Evolutionary conservation across 2,113 vertebrate species (phyloP), one percentile per base, ranked within the genome.

Genomic region (Python bivittatus): DNA sequence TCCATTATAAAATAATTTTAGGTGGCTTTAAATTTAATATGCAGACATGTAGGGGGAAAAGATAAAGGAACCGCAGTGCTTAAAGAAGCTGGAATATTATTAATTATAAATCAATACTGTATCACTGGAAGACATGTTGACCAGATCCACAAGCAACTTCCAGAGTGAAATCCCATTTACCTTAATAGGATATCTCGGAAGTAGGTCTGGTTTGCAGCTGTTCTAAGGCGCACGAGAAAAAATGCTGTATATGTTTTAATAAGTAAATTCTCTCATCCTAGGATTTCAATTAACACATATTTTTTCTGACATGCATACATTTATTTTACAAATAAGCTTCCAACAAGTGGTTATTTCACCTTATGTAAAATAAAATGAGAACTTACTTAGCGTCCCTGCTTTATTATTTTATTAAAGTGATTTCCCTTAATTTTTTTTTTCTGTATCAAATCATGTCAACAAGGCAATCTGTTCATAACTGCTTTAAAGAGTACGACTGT

Each of bases 141-240:
- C 64, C 33, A 79, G 42, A 89, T 52, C 54, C 42, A 84, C 68
- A 92, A 33, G 4, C 4, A 27, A 92, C 68, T 88, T 20, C 9
- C 87, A 84, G 27, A 10, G 79, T 84, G 25, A 89, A 89, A 89
- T 7, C 44, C 87, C 29, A 56, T 88, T 88, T 38, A 22, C 57
- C 68, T 72, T 29, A 88, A 25, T 87, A 91, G 27, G 57, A 53
- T 92, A 60, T 58, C 20, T 52, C 11, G 53, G 22, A 92, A 89
- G 87, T 53, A 84, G 72, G 29, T 89, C 56, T 88, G 68, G 44
- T 84, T 52, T 84, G 56, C 86, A 83, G 53, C 61, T 92, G n/a
- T 84, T 92, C 38, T 89, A 89, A 61, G 68, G 91, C 91, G 84
- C 64, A 29, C 89, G 87, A 89, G 87, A 84, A 29, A 92, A 84